A percentile compares a stretch with the other conserved stretches of the same genome.
phyloP scores from a whole-genome alignment of 1,140 invertebrate species.

The Xylocopa sonorina region DNA sequence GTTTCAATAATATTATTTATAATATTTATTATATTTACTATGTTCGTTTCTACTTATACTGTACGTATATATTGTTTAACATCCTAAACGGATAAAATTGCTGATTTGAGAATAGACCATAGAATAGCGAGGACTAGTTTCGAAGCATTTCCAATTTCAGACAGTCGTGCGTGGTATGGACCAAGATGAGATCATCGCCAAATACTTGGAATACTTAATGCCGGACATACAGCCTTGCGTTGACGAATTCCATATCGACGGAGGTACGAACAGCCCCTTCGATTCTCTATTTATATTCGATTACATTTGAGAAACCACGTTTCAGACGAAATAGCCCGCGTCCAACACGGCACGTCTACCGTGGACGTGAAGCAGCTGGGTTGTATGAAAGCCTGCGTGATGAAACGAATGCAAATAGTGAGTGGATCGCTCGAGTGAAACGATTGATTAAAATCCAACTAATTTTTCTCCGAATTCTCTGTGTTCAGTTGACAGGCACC shows the following conservation, averaged over 20 bases:
- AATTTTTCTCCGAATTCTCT: neutral
- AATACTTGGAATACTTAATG: conserved; percentile 41
- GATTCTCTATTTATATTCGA: neutral
- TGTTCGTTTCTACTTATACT: too few relatives aligned
- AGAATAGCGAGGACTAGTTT: too few relatives aligned
- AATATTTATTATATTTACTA: too few relatives aligned
- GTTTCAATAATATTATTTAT: too few relatives aligned
- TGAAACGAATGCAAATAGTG: conserved; percentile 31
- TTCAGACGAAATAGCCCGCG: neutral
- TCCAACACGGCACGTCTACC: neutral
- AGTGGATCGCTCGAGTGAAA: neutral
- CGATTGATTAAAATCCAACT: neutral
- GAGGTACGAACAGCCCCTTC: neutral
- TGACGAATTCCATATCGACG: neutral
- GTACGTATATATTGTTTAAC: too few relatives aligned
- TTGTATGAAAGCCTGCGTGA: conserved; percentile 43
- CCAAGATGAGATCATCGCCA: neutral
- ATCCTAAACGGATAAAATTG: too few relatives aligned
- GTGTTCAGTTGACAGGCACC: neutral
- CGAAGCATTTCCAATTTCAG: neutral
- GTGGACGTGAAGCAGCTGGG: neutral
- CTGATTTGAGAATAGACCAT: too few relatives aligned
- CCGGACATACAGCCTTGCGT: conserved; percentile 27
- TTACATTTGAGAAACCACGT: neutral
- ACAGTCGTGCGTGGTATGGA: conserved; percentile 6